phyloP scores from a whole-genome alignment of 1,140 invertebrate genomes.

The Aphelinus atriplicis region DNA sequence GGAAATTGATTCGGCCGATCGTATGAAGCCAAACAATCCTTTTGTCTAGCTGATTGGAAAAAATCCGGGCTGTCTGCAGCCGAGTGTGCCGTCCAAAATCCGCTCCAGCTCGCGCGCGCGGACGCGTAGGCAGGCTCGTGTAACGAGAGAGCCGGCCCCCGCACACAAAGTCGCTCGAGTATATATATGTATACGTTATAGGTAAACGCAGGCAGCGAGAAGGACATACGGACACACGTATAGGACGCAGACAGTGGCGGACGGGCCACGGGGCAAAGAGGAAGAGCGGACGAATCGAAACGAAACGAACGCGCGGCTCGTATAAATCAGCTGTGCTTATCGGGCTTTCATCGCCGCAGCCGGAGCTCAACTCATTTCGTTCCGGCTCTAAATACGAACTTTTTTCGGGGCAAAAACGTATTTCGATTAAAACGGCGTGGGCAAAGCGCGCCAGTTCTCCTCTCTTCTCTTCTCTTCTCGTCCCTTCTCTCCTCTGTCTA shows the following conservation, averaged over 20 bases:
- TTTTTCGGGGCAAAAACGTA: constrained; percentile 64
- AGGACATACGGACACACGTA: constrained; percentile 5
- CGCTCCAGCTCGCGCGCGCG: constrained; percentile 41
- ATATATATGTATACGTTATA: constrained; percentile 45
- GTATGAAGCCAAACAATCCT: constrained; percentile 42
- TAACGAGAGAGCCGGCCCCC: constrained; percentile 27
- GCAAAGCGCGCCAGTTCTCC: not conserved
- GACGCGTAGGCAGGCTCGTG: constrained; percentile 42
- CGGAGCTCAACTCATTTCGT: constrained; percentile 66
- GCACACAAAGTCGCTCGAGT: constrained; percentile 37
- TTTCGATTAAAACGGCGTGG: constrained; percentile 64
- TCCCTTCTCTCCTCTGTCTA: not conserved
- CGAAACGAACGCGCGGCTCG: constrained; percentile 39
- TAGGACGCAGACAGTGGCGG: constrained; percentile 5
- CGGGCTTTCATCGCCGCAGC: constrained; percentile 62
- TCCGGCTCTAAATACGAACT: constrained; percentile 65
- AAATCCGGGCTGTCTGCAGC: constrained; percentile 43
- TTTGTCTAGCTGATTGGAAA: constrained; percentile 44
- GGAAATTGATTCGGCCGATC: constrained; percentile 39
- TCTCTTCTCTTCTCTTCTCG: not conserved
- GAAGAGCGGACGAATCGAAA: constrained; percentile 33
- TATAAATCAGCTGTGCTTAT: constrained; percentile 66
- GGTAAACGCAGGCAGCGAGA: constrained; percentile 52
- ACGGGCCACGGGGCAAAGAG: not conserved
- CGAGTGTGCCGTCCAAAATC: constrained; percentile 45